Percentiles rank a stretch among this genome's conserved stretches.
Conservation (phyloP, 2,797 vertebrate species). For the Oryzias dopingdopingensis region DNA sequence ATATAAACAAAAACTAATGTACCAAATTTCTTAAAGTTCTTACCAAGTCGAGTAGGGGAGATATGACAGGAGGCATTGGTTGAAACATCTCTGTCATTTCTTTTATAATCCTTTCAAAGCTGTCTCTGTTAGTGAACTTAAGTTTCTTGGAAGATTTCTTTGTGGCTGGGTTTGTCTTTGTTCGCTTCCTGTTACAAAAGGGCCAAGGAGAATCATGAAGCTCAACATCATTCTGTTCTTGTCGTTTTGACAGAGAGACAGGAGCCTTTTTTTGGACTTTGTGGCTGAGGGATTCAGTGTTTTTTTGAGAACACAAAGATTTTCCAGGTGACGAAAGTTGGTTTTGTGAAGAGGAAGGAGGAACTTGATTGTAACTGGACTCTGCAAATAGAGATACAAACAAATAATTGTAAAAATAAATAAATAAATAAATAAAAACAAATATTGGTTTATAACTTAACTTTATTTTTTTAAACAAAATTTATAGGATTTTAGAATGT, state of each 20-base stretch:
- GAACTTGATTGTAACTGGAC: constrained; percentile 8
- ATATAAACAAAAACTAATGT: background rate
- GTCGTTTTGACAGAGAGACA: constrained; percentile 14
- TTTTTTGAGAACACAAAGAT: constrained; percentile 1
- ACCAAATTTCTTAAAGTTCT: constrained; percentile 18
- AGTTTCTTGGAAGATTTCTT: constrained; percentile 29
- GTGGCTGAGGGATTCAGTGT: constrained; percentile 6
- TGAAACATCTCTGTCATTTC: constrained; percentile 81
- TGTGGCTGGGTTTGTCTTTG: constrained; percentile 8
- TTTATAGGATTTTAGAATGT: background rate
- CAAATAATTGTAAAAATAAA: background rate
- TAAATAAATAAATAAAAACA: background rate
- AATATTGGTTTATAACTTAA: background rate
- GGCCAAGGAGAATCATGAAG: constrained; percentile 12
- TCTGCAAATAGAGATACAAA: constrained; percentile 45
- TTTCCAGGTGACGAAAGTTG: background rate
- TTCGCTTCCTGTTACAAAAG: constrained; percentile 11
- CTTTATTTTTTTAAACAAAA: background rate
- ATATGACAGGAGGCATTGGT: constrained; percentile 84
- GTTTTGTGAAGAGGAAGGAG: constrained; percentile 22
- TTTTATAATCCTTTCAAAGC: constrained; percentile 39
- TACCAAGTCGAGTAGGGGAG: constrained; percentile 79
- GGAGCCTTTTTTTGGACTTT: constrained; percentile 4
- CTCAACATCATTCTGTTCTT: background rate
- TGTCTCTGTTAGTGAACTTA: constrained; percentile 20